A percentile compares a stretch with the other conserved stretches of the same genome.
phyloP scores from a whole-genome alignment of 2,113 vertebrate genomes.

The Gopherus flavomarginatus region DNA sequence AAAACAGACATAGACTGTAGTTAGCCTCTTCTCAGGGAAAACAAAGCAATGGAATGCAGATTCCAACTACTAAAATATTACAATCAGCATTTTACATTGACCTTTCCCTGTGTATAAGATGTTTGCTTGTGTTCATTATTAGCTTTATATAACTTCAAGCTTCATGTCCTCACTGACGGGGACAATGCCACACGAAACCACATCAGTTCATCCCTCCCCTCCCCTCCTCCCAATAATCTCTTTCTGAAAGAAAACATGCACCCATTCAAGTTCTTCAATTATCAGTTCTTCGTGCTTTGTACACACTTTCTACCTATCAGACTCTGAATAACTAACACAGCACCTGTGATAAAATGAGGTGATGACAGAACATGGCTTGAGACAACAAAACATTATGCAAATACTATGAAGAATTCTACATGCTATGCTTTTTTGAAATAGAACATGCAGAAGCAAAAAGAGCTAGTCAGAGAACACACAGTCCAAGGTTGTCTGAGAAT shows the following conservation, averaged over 20 bases:
- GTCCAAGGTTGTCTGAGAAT: background rate
- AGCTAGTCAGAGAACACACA: background rate
- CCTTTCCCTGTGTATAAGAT: background rate
- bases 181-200: background rate
- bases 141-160: background rate
- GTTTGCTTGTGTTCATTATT: background rate
- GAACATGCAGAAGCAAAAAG: background rate
- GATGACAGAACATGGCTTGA: background rate
- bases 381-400: background rate
- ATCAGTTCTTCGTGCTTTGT: background rate
- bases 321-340: background rate
- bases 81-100: background rate
- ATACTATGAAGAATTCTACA: background rate
- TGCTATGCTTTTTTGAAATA: background rate
- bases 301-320: background rate
- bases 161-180: background rate
- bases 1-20: background rate
- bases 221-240: background rate
- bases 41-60: background rate
- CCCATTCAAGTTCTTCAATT: background rate
- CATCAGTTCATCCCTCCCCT: background rate
- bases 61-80: background rate
- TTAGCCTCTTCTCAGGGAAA: background rate
- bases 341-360: background rate
- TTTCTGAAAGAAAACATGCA: background rate